Evolutionary conservation across 53 echinoderm and acorn worm species (phyloP).

Genomic region (Crossaster papposus): DNA sequence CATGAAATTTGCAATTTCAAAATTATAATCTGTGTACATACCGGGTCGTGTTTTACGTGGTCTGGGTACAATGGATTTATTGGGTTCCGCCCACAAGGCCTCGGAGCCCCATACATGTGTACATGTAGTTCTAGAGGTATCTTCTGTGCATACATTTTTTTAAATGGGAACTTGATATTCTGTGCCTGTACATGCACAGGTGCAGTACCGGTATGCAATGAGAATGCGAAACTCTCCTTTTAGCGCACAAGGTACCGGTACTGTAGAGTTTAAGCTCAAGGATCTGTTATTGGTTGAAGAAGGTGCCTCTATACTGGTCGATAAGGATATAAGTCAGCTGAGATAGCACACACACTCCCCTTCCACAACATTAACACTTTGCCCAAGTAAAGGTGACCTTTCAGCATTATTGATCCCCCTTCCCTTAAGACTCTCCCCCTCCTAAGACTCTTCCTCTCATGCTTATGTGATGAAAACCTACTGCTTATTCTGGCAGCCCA

Average conservation of each 20-base stretch:
- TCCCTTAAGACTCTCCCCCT: neutral
- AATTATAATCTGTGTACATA: too few relatives aligned
- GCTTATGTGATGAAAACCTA: slow-evolving; percentile 3
- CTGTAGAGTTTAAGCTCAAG: neutral
- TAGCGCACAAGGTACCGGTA: neutral
- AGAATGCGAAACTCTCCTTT: neutral
- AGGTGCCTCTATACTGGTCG: neutral
- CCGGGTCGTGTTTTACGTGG: too few relatives aligned
- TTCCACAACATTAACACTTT: neutral
- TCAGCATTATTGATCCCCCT: slow-evolving; percentile 13
- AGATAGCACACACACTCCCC: neutral
- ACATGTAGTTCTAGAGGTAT: too few relatives aligned
- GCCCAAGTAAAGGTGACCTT: neutral
- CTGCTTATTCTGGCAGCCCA: neutral
- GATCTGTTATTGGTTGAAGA: neutral
- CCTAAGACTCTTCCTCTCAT: too few relatives aligned
- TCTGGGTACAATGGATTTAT: too few relatives aligned
- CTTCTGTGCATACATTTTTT: too few relatives aligned
- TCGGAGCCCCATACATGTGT: too few relatives aligned
- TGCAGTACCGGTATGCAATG: neutral
- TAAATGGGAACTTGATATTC: too few relatives aligned
- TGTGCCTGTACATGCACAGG: neutral
- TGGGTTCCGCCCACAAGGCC: too few relatives aligned
- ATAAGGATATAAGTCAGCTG: neutral
- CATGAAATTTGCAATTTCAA: too few relatives aligned